Conservation (phyloP, 2,797 vertebrate genomes). For the Vultur gryphus region DNA sequence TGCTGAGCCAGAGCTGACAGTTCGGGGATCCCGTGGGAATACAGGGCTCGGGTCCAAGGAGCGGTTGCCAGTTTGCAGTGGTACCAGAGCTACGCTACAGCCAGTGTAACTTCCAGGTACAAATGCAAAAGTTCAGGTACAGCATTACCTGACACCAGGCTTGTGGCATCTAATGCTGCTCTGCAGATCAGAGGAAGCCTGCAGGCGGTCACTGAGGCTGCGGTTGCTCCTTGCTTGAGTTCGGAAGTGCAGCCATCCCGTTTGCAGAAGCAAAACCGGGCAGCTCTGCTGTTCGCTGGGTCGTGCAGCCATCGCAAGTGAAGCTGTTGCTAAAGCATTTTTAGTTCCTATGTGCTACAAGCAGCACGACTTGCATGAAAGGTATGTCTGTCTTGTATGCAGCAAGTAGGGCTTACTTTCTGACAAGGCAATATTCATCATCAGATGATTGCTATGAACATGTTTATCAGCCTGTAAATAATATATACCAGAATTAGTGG, state of each 20-base stretch:
- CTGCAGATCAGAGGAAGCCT: background rate
- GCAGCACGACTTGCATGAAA: background rate
- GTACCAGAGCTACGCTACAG: background rate
- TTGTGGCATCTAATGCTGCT: rapidly evolving
- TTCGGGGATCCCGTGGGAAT: rapidly evolving
- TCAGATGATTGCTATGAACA: rapidly evolving
- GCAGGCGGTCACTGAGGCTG: background rate
- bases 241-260: background rate
- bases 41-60: rapidly evolving
- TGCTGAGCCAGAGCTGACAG: background rate
- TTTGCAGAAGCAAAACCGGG: background rate
- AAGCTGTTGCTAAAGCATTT: rapidly evolving
- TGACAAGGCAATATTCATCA: background rate
- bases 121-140: no score
- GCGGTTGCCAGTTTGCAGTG: rapidly evolving
- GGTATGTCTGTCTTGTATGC: background rate
- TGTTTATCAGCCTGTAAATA: background rate
- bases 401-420: background rate
- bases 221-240: rapidly evolving
- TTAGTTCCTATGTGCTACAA: background rate
- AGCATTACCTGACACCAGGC: rapidly evolving
- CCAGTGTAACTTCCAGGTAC: rapidly evolving
- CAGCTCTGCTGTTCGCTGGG: background rate
- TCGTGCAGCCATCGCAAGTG: rapidly evolving
- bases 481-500: background rate